Evolutionary conservation across 1,140 invertebrate species (phyloP), one percentile per base, ranked within the genome.

Genomic region (Acromyrmex charruanus): DNA sequence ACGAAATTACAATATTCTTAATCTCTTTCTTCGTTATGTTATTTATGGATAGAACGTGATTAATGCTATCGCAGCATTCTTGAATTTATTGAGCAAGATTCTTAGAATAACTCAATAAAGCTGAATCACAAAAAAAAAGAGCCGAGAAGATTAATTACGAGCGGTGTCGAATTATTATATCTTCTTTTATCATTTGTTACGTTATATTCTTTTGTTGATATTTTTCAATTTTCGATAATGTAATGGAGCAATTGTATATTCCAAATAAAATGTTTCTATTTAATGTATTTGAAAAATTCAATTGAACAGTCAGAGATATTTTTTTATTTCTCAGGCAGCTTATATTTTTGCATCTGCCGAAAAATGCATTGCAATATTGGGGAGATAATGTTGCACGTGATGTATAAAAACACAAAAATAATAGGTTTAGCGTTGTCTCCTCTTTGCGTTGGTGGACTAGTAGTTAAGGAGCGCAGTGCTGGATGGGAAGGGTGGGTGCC

Each of bases 351-450:
- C 39, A 25, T 82, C 53, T 74, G 21, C 18, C n/a, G 14, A 84
- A 61, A 51, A 63, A 84, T 61, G 63, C 55, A 28, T 28, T 39
- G 16, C 44, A 35, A 71, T 58, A 39, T 71, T 55, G 16, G 69
- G 16, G 55, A 61, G n/a, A 49, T 51, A 25, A 28, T 72, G 82
- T 87, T 75, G 88, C 91, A 87, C 90, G 88, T 92, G 92, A 91
- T 89, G 86, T 90, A 90, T 88, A 91, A 88, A 86, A 92, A 92
- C 72, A 74, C 81, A 90, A 88, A 94, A 94, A 93, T 94, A 94
- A 94, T 94, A 93, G 91, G 85, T 93, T 44, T 79, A 88, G 88
- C 85, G 88, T 88, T 89, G 80, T 82, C 80, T 72, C 14, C 25
- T 82, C 51, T 72, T 61, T 85, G 79, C 51, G 55, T 87, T 71